phyloP scores from a whole-genome alignment of 2,888 invertebrate genomes.

The Lepidochrysops patricia region DNA sequence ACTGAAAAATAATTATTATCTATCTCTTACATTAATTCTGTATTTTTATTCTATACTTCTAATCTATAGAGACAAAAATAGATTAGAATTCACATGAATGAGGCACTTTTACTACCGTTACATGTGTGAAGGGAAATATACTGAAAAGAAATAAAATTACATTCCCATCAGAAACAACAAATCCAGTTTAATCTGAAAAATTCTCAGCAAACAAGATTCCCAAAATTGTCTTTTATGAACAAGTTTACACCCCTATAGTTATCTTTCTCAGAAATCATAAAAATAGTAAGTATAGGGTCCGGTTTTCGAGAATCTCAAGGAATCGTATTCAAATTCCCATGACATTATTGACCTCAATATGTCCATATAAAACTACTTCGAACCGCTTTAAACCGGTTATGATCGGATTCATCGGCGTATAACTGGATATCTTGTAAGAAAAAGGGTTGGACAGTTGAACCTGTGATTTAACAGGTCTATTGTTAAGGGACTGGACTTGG shows the following conservation, averaged over 20 bases:
- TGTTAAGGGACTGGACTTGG: background rate
- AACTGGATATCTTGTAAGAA: slow-evolving; percentile 10
- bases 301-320: slow-evolving; percentile 10
- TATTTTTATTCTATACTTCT: no score
- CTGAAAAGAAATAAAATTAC: background rate
- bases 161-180: background rate
- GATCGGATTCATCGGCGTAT: slow-evolving; percentile 17
- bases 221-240: background rate
- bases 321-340: slow-evolving; percentile 20
- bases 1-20: no score
- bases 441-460: background rate
- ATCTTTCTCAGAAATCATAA: background rate
- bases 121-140: no score
- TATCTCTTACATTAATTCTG: no score
- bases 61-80: no score
- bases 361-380: slow-evolving; percentile 11
- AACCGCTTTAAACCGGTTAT: slow-evolving; percentile 14
- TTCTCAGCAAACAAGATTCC: background rate
- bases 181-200: background rate
- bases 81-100: no score
- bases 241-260: background rate
- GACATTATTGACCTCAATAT: slow-evolving; percentile 23
- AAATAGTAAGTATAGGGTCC: background rate
- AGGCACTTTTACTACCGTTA: no score
- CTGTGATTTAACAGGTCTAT: slow-evolving; percentile 10